A percentile compares a stretch with the other conserved stretches of the same genome.
These are phyloP conservation scores for Drosophila rufa DNA, from an alignment of 1,140 invertebrate genomes.

Conservation along the genomic window DNA sequence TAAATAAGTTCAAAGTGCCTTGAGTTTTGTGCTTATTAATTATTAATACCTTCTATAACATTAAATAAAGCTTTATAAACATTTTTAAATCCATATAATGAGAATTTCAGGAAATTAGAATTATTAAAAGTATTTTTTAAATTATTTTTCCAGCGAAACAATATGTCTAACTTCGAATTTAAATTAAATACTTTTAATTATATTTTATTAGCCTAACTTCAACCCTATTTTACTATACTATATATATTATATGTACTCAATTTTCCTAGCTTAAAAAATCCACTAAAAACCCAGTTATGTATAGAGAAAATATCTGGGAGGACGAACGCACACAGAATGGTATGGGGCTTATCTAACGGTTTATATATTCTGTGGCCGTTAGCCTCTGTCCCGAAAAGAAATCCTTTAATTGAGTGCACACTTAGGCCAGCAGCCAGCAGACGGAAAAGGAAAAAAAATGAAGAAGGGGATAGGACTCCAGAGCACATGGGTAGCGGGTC, in stretches of 20 bases:
- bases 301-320: neutral
- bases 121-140: no score
- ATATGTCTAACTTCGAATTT: neutral
- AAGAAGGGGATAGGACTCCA: neutral
- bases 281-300: neutral
- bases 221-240: neutral
- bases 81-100: no score
- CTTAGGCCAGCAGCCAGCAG: constrained; percentile 62
- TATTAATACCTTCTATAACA: no score
- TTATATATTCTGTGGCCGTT: constrained; percentile 47
- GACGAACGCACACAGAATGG: neutral
- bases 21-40: neutral
- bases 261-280: neutral
- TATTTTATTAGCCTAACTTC: neutral
- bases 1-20: neutral
- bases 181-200: neutral
- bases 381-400: constrained; percentile 52
- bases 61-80: no score
- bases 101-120: no score
- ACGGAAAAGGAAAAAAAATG: constrained; percentile 16
- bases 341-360: constrained; percentile 52
- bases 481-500: constrained; percentile 11
- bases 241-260: neutral
- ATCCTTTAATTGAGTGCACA: constrained; percentile 83
- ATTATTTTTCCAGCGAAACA: no score